A percentile compares a stretch with the other conserved stretches of the same genome.
phyloP scores from a whole-genome alignment of 2,888 invertebrate species.

The Phymatocera aterrima region DNA sequence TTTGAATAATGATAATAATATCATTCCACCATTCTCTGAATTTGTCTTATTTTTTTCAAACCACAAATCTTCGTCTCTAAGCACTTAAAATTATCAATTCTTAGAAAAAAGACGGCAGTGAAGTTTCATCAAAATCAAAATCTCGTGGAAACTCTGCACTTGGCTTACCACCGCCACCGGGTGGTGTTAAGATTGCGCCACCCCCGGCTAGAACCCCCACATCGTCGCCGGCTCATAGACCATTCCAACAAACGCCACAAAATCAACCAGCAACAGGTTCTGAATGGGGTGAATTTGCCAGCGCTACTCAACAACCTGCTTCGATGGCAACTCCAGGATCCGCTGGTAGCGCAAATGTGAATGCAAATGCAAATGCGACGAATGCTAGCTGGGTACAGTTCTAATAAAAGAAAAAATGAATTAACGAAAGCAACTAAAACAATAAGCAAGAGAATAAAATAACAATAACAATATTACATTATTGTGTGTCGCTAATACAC shows the following conservation, averaged over 20 bases:
- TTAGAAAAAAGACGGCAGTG: conserved; percentile 93
- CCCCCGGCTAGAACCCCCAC: conserved; percentile 82
- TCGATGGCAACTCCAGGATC: conserved; percentile 52
- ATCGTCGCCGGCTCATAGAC: conserved; percentile 87
- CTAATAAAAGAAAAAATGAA: conserved; percentile 58
- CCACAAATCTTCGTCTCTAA: conserved; percentile 2
- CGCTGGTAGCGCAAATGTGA: conserved; percentile 53
- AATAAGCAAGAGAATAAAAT: not conserved
- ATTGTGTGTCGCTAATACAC: no score
- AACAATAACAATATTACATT: conserved; percentile 15
- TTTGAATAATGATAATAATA: no score
- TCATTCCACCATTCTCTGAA: not conserved
- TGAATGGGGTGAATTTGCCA: conserved; percentile 89
- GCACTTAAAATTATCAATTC: not conserved
- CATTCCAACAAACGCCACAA: conserved; percentile 77
- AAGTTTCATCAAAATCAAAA: conserved; percentile 82
- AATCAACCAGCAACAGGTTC: conserved; percentile 74
- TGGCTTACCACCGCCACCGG: conserved; percentile 90
- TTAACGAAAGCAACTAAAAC: conserved; percentile 7
- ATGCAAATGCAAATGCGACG: conserved; percentile 57
- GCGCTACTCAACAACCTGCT: conserved; percentile 70
- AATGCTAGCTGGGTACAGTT: conserved; percentile 74
- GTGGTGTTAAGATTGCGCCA: conserved; percentile 84
- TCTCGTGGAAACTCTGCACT: conserved; percentile 77
- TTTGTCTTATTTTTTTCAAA: not conserved